Percentiles rank a stretch among this genome's conserved stretches.
These are phyloP conservation scores for Cotesia typhae DNA, from an alignment of 1,140 invertebrate genomes.

Conservation along the genomic window DNA sequence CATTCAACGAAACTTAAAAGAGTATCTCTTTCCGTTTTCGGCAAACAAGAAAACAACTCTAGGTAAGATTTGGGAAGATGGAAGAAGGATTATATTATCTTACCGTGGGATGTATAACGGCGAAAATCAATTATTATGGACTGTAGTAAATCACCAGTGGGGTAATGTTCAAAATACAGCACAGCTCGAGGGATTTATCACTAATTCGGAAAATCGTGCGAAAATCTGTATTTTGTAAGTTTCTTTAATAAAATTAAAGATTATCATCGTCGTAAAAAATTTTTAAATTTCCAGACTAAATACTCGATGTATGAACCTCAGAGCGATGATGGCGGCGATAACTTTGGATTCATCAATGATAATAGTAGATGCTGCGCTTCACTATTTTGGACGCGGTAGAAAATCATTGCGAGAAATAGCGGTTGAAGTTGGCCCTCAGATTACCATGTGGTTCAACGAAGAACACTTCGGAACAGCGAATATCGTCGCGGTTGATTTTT, in stretches of 20 bases:
- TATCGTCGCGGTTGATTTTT: constrained; percentile 29
- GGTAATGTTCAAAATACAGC: not conserved
- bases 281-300: not conserved
- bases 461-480: not conserved
- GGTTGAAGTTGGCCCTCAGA: not conserved
- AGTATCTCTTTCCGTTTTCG: too few relatives aligned
- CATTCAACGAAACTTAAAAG: too few relatives aligned
- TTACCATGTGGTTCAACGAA: constrained; percentile 21
- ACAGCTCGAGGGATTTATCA: not conserved
- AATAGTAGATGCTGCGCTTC: not conserved
- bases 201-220: not conserved
- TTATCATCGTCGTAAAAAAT: not conserved
- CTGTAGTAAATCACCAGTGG: not conserved
- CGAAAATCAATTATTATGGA: not conserved
- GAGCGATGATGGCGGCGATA: constrained; percentile 24
- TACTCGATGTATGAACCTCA: not conserved
- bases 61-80: not conserved
- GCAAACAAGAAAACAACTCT: not conserved
- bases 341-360: constrained; percentile 8
- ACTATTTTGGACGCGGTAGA: not conserved
- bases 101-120: not conserved
- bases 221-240: not conserved
- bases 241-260: too few relatives aligned
- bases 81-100: not conserved
- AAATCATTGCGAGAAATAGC: constrained; percentile 9